Base-by-base conservation (phyloP, 2,797 vertebrate genomes). In the Ataeniobius toweri region DNA sequence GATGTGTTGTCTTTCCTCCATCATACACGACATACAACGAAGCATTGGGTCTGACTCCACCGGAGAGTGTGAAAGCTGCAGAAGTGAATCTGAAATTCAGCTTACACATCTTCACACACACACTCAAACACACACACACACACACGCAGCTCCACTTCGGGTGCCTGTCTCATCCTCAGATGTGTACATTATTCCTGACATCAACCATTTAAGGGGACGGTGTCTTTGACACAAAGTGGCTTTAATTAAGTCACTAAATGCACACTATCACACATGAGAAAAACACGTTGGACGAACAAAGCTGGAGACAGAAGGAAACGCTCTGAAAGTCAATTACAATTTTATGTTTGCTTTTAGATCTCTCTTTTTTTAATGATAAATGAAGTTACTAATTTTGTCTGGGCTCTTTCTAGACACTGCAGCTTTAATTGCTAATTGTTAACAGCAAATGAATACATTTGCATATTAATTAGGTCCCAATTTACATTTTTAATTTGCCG, bases 361-460 rank as follows among this genome's bases (percentile, higher is more conserved):
- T 84, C 44, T 77, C 44, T 28, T 97, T 97, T 89, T 97, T 96
- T 96, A 84, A 98, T 98, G 97, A 99, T 97, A 98, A 98, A 98
- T 98, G 96, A 98, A 98, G 97, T 98, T 98, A 97, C 97, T 97
- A 97, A 98, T 98, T 98, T 97, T 97, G 97, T 96, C 97, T 96
- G 94, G 96, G 97, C 97, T 98, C 97, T 98, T 98, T 97, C 97
- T 96, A 99, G 97, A 98, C 97, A 98, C 97, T 98, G 97, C 96
- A 96, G 96, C 97, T 98, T 98, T 99, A 99, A 99, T 99, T 99
- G 98, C 97, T 99, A 99, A 99, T 99, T 98, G 97, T 99, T 99
- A 99, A 98, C 97, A 97, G 96, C 91, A 96, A 97, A 97, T 95
- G 97, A 98, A 99, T 99, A 99, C 94, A 99, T 99, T 98, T 99